These are phyloP conservation scores for Callopanchax toddi DNA, from an alignment of 2,113 vertebrate genomes.

Conservation along the genomic window DNA sequence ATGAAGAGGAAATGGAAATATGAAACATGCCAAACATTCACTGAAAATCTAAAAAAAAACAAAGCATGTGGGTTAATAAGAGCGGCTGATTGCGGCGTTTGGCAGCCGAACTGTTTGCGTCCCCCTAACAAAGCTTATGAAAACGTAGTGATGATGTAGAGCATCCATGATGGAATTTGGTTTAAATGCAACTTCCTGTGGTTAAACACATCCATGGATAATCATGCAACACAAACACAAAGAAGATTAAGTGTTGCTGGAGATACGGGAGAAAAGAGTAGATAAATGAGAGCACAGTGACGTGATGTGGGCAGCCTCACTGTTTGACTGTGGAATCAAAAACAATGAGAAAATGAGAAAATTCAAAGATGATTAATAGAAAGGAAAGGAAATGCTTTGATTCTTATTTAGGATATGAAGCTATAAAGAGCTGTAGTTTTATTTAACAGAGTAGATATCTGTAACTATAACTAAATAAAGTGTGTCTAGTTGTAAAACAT, in stretches of 20 bases:
- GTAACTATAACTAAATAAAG: no score
- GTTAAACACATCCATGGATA: conserved; percentile 1
- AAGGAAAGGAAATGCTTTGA: no score
- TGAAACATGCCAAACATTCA: conserved; percentile 47
- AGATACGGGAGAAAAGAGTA: conserved; percentile 50
- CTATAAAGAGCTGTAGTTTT: no score
- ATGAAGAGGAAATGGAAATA: conserved; percentile 46
- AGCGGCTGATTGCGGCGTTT: conserved; percentile 4
- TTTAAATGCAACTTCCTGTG: neutral
- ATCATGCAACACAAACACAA: neutral
- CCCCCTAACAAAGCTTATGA: conserved; percentile 8
- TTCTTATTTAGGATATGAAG: no score
- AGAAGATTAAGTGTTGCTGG: conserved; percentile 20
- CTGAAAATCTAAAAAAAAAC: conserved; percentile 16
- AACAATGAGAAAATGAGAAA: conserved; percentile 37
- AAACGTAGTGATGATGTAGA: neutral
- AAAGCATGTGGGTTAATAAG: conserved; percentile 5
- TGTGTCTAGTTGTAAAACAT: no score
- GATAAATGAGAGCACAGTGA: conserved; percentile 24
- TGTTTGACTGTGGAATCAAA: conserved; percentile 16
- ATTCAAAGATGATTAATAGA: neutral
- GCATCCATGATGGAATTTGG: neutral
- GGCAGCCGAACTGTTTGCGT: conserved; percentile 8
- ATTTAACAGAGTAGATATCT: no score
- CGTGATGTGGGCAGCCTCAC: conserved; percentile 22